Conservation (phyloP, 2,888 invertebrate species). For the Cephus pulcher region DNA sequence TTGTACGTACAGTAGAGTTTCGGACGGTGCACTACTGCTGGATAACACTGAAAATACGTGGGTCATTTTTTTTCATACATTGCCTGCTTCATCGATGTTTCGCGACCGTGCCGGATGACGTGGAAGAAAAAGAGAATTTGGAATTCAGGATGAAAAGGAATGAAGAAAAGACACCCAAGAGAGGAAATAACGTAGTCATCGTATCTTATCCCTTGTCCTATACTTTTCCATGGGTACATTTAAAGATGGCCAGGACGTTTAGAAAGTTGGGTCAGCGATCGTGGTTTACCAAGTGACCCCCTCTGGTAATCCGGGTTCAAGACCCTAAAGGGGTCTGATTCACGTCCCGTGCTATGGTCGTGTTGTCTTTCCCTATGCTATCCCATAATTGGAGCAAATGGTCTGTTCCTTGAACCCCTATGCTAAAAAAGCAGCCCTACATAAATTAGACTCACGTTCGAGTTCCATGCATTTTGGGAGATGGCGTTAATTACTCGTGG, state of each 20-base stretch:
- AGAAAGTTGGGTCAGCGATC: not conserved
- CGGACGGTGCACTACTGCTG: not conserved
- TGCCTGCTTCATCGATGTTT: not conserved
- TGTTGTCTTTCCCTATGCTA: not conserved
- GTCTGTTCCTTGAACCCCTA: constrained; percentile 1
- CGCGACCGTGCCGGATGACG: not conserved
- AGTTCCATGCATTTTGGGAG: constrained; percentile 3
- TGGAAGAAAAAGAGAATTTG: not conserved
- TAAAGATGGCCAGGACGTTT: not conserved
- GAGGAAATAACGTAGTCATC: not conserved
- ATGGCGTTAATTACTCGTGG: not conserved
- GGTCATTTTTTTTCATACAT: not conserved
- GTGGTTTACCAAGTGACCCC: constrained; percentile 4
- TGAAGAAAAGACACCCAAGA: not conserved
- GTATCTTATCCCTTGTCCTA: not conserved
- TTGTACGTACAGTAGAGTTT: not conserved
- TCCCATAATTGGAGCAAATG: constrained; percentile 8
- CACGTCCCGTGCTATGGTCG: constrained; percentile 2
- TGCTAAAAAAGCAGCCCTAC: not conserved
- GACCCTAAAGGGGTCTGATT: constrained; percentile 8
- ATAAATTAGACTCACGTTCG: not conserved
- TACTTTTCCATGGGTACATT: not conserved
- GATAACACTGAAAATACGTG: not conserved
- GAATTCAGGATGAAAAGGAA: not conserved
- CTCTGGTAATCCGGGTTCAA: constrained; percentile 5